Percentiles rank a stretch among this genome's conserved stretches.
These are phyloP conservation scores for Netelia melanura DNA, from an alignment of 2,888 invertebrate genomes.

Conservation along the genomic window DNA sequence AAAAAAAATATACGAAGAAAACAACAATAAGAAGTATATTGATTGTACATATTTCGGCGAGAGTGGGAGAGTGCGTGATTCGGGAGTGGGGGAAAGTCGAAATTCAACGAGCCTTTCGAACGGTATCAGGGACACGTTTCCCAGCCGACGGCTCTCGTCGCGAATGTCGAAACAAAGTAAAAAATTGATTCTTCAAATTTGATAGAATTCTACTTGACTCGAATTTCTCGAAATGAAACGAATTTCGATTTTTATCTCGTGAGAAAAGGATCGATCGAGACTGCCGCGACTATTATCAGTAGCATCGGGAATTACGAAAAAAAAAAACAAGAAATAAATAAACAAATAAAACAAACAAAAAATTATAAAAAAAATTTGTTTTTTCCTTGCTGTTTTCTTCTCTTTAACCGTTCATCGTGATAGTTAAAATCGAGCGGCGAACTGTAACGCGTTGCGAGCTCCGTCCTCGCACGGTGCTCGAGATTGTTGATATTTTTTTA, in stretches of 20 bases:
- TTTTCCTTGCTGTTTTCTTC: conserved; percentile 30
- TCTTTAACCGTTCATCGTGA: conserved; percentile 50
- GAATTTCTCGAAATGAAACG: background rate
- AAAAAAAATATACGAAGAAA: conserved; percentile 12
- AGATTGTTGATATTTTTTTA: conserved; percentile 81
- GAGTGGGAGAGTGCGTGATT: conserved; percentile 13
- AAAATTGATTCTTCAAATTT: background rate
- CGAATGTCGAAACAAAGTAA: background rate
- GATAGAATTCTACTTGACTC: background rate
- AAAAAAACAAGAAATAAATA: background rate
- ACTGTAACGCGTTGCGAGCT: conserved; percentile 48
- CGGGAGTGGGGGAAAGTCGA: background rate
- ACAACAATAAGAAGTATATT: conserved; percentile 32
- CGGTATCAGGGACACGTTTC: background rate
- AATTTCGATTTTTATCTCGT: background rate
- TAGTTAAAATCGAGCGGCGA: conserved; percentile 53
- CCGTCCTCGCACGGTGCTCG: conserved; percentile 74
- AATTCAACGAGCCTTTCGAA: background rate
- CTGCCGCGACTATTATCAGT: background rate
- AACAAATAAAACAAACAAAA: background rate
- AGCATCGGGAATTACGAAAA: background rate
- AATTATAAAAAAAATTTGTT: background rate
- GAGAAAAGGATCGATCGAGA: background rate
- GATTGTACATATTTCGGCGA: conserved; percentile 42
- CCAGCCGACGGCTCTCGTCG: background rate